phyloP scores from a whole-genome alignment of 2,113 vertebrate species.

The Struthio camelus region DNA sequence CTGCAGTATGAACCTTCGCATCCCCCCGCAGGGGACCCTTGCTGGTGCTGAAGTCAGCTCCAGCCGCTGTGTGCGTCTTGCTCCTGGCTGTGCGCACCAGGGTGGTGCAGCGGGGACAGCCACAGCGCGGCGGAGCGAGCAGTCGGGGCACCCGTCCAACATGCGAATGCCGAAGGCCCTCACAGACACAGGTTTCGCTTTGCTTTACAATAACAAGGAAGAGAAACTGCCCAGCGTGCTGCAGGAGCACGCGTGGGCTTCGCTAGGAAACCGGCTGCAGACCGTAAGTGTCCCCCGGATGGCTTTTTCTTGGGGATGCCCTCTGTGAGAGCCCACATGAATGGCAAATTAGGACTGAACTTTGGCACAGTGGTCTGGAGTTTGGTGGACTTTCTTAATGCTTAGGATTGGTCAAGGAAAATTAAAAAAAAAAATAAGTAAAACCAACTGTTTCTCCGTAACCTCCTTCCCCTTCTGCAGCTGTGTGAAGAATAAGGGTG shows the following conservation, averaged over 20 bases:
- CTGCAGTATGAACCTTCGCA: too few species aligned
- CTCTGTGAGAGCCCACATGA: neutral
- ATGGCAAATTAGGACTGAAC: neutral
- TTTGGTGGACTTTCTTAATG: neutral
- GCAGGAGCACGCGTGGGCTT: neutral
- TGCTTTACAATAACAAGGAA: conserved; percentile 54
- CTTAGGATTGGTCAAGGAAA: neutral
- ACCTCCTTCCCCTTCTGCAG: neutral
- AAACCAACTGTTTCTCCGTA: fast-evolving
- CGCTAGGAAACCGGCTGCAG: neutral
- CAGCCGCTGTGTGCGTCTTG: too few species aligned
- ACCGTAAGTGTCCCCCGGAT: neutral
- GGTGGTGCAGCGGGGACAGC: too few species aligned
- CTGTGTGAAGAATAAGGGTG: too few species aligned
- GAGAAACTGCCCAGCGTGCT: conserved; percentile 7
- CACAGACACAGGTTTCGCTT: neutral
- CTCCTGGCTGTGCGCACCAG: too few species aligned
- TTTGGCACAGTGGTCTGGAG: too few species aligned
- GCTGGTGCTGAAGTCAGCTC: too few species aligned
- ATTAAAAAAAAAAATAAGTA: too few species aligned
- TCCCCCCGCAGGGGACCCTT: too few species aligned
- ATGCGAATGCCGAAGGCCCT: neutral
- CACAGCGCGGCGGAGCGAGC: too few species aligned
- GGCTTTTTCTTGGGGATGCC: conserved; percentile 26
- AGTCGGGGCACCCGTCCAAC: too few species aligned